Evolutionary conservation across 2,888 invertebrate species (phyloP).

Genomic region (Mesorhabditis spiculigera): DNA sequence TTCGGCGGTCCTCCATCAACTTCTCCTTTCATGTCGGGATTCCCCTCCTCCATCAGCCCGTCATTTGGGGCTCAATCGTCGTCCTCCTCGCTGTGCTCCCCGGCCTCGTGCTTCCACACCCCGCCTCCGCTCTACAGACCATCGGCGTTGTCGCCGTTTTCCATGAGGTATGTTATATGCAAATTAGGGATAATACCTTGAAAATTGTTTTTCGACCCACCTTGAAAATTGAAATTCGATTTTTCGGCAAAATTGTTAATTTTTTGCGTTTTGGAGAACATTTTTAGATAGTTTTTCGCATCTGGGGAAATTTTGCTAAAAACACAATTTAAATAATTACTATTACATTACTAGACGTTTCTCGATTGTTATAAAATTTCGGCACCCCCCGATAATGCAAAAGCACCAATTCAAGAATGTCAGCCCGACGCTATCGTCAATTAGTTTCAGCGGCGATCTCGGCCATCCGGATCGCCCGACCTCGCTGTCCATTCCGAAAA

Average conservation of each 20-base stretch:
- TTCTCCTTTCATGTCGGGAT: neutral
- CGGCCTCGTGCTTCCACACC: neutral
- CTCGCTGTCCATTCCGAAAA: conserved; percentile 34
- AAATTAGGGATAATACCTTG: too few relatives aligned
- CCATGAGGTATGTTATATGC: too few relatives aligned
- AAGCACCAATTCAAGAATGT: neutral
- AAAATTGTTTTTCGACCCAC: too few relatives aligned
- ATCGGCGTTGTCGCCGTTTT: neutral
- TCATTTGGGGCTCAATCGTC: neutral
- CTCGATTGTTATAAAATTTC: too few relatives aligned
- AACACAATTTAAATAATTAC: too few relatives aligned
- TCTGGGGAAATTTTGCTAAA: too few relatives aligned
- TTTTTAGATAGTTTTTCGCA: too few relatives aligned
- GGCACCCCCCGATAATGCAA: too few relatives aligned
- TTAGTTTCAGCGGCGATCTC: neutral
- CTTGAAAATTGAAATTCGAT: too few relatives aligned
- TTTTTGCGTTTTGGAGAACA: too few relatives aligned
- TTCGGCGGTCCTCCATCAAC: neutral
- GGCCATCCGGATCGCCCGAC: conserved; percentile 17
- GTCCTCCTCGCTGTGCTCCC: conserved; percentile 3
- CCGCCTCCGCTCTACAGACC: neutral
- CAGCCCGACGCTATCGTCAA: neutral
- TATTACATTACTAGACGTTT: too few relatives aligned
- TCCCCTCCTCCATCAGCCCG: neutral
- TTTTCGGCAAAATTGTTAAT: too few relatives aligned